phyloP scores from a whole-genome alignment of 2,888 invertebrate genomes.

The Seira sanloemensis region DNA sequence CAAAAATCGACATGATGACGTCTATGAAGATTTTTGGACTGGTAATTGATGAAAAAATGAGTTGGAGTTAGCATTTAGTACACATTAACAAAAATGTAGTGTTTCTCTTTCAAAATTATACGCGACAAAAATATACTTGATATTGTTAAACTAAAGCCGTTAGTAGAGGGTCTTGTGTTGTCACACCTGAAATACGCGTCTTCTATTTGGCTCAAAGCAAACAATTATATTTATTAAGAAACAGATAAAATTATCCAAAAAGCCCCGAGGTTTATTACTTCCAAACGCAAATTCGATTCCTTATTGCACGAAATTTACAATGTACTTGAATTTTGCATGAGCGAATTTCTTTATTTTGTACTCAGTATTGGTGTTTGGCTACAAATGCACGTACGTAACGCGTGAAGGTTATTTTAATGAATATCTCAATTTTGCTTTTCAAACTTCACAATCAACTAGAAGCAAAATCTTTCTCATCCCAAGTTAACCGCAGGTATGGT shows the following conservation, averaged over 20 bases:
- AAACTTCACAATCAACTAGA: too few species aligned
- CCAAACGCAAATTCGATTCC: constrained; percentile 17
- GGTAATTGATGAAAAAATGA: constrained; percentile 16
- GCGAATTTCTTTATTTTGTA: too few species aligned
- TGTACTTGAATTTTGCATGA: too few species aligned
- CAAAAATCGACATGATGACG: neutral
- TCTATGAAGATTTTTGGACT: constrained; percentile 21
- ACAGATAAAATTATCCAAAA: neutral
- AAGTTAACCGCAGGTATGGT: too few species aligned
- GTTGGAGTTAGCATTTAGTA: neutral
- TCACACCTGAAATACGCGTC: constrained; percentile 23
- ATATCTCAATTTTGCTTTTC: too few species aligned
- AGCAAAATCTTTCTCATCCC: too few species aligned
- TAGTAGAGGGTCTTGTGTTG: constrained; percentile 13
- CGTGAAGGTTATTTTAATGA: too few species aligned
- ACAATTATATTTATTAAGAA: neutral
- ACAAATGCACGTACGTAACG: too few species aligned
- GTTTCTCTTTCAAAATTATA: neutral
- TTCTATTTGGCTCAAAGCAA: constrained; percentile 9
- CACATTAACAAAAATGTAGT: constrained; percentile 10
- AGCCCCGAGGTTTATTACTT: constrained; percentile 8
- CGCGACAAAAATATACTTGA: neutral
- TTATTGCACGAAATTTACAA: neutral
- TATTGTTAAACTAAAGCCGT: neutral
- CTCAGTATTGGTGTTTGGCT: too few species aligned